Evolutionary conservation across 2,113 vertebrate species (phyloP).

Genomic region (Puma concolor): DNA sequence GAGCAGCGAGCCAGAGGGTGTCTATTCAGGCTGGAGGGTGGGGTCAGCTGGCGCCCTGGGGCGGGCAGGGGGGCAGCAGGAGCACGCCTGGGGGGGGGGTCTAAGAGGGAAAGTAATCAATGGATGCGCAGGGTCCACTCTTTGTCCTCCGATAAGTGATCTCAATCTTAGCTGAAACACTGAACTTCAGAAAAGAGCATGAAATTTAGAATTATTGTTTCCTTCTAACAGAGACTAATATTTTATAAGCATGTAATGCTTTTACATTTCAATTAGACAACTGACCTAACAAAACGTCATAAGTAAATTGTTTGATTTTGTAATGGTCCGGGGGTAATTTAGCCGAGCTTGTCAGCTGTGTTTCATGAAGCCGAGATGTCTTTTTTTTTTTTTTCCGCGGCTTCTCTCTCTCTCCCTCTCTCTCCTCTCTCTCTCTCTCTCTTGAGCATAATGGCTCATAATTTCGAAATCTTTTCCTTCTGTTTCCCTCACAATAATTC

Average conservation of each 20-base stretch:
- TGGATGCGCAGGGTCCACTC: too few relatives aligned
- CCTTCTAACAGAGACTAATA: slow-evolving; percentile 93
- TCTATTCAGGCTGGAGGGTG: too few relatives aligned
- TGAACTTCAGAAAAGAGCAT: too few relatives aligned
- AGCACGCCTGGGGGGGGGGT: too few relatives aligned
- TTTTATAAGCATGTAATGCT: too few relatives aligned
- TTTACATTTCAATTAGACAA: slow-evolving; percentile 99
- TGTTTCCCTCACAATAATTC: slow-evolving; percentile 99
- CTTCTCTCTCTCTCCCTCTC: slow-evolving; percentile 81
- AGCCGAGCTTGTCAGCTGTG: slow-evolving; percentile 98
- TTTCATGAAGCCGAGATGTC: slow-evolving; percentile 96
- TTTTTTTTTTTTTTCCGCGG: slow-evolving; percentile 88
- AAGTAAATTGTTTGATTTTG: too few relatives aligned
- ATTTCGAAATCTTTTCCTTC: slow-evolving; percentile 99
- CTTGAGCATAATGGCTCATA: slow-evolving; percentile 98
- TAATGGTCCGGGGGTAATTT: slow-evolving; percentile 99
- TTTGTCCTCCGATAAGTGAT: slow-evolving; percentile 82
- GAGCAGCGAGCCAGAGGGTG: too few relatives aligned
- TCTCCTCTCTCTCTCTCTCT: slow-evolving; percentile 88
- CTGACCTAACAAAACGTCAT: slow-evolving; percentile 99
- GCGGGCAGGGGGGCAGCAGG: too few relatives aligned
- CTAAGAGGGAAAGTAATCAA: too few relatives aligned
- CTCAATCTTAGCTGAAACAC: too few relatives aligned
- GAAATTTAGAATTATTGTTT: slow-evolving; percentile 95
- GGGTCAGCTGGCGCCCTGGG: too few relatives aligned